A percentile compares a stretch with the other conserved stretches of the same genome.
phyloP scores from a whole-genome alignment of 2,888 invertebrate species.

The Euplexia lucipara region DNA sequence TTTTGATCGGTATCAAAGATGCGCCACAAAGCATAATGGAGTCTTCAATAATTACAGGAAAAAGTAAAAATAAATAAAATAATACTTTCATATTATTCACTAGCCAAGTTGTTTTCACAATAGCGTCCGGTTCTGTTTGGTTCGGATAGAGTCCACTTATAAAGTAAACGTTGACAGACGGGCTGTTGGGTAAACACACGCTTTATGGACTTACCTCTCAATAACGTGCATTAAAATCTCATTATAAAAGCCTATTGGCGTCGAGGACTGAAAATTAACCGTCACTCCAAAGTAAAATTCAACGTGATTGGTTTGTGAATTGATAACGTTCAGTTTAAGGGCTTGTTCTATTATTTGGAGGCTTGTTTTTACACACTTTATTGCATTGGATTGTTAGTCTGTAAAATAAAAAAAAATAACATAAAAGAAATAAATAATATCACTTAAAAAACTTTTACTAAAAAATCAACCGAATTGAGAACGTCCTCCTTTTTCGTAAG shows the following conservation, averaged over 20 bases:
- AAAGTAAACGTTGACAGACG: conserved; percentile 22
- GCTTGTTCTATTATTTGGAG: too few species aligned
- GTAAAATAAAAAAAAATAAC: too few species aligned
- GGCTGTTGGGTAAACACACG: background rate
- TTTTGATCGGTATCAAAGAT: too few species aligned
- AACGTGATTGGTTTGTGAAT: background rate
- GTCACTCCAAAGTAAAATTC: too few species aligned
- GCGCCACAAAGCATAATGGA: too few species aligned
- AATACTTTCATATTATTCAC: background rate
- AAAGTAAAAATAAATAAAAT: background rate
- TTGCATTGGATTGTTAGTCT: too few species aligned
- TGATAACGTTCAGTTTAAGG: background rate
- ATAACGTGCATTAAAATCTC: conserved; percentile 22
- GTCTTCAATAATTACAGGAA: background rate
- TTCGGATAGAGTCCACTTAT: conserved; percentile 9
- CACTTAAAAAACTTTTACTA: too few species aligned
- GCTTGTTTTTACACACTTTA: too few species aligned
- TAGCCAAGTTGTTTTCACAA: background rate
- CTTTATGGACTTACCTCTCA: conserved; percentile 23
- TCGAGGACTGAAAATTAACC: background rate
- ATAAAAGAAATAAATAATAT: too few species aligned
- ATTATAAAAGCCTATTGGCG: background rate
- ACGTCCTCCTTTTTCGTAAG: too few species aligned
- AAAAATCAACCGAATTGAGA: too few species aligned
- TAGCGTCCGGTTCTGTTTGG: background rate